Conservation (phyloP, 2,888 invertebrate species). For the Melanophora roralis region DNA sequence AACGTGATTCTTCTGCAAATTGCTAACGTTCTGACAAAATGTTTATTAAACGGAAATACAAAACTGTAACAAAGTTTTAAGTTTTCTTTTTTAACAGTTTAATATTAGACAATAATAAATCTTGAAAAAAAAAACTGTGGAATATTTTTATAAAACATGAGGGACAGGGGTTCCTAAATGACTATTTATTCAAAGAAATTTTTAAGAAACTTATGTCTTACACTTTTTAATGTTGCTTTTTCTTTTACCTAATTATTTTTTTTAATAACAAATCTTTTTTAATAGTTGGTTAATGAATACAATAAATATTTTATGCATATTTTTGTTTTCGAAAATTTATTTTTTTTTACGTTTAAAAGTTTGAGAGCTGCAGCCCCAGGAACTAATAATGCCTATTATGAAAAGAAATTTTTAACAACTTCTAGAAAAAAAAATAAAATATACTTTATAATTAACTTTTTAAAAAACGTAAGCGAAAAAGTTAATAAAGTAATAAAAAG, state of each 20-base stretch:
- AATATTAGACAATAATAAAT: neutral
- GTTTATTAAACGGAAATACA: neutral
- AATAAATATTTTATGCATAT: too few species aligned
- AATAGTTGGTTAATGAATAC: too few species aligned
- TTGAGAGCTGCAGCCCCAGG: too few species aligned
- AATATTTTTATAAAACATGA: too few species aligned
- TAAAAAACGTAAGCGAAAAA: neutral
- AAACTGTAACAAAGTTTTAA: conserved; percentile 19
- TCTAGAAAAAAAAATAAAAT: neutral
- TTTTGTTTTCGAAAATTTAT: too few species aligned
- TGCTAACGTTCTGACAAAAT: conserved; percentile 29
- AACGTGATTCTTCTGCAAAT: conserved; percentile 57
- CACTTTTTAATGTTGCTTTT: too few species aligned
- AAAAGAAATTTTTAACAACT: neutral
- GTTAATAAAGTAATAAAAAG: neutral
- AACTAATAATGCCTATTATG: conserved; percentile 1
- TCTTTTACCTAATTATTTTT: too few species aligned
- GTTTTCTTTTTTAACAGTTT: neutral
- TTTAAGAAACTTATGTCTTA: too few species aligned
- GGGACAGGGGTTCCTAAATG: too few species aligned
- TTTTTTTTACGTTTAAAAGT: too few species aligned
- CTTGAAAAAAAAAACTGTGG: neutral
- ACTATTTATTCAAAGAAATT: too few species aligned
- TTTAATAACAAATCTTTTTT: neutral
- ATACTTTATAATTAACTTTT: neutral